Conservation (phyloP, 2,113 vertebrate genomes). For the Pipa parva region DNA sequence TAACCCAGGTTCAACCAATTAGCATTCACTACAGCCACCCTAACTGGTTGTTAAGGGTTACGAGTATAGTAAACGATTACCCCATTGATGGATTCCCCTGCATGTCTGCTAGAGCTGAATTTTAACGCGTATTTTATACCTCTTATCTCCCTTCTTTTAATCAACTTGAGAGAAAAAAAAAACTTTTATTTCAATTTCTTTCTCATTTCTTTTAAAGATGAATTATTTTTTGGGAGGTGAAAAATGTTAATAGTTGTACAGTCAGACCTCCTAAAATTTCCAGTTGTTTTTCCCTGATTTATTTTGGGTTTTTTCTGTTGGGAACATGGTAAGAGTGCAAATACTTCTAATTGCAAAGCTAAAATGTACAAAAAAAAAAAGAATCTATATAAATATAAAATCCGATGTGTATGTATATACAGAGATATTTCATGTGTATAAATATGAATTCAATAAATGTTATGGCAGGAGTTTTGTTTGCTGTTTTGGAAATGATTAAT, state of each 20-base stretch:
- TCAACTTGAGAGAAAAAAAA: neutral
- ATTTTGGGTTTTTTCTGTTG: conserved; percentile 1
- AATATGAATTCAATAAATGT: conserved; percentile 14
- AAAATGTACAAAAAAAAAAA: neutral
- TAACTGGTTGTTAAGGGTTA: no score
- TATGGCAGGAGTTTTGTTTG: neutral
- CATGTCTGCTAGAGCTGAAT: no score
- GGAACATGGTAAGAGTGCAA: neutral
- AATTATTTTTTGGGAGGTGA: neutral
- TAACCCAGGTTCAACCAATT: no score
- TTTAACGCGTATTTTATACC: no score
- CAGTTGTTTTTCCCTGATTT: neutral
- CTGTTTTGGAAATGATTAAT: no score
- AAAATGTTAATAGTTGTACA: conserved; percentile 14
- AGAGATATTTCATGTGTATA: conserved; percentile 33
- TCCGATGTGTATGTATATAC: conserved; percentile 21
- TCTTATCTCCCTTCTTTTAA: conserved; percentile 5
- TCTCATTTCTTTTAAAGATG: neutral
- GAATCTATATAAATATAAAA: conserved; percentile 11
- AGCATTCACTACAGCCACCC: no score
- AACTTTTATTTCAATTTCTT: no score
- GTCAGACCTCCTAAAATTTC: neutral
- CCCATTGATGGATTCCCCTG: no score
- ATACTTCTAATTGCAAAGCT: neutral
- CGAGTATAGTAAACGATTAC: no score